Base-by-base conservation (phyloP, 2,113 vertebrate genomes). In the Nematolebias whitei region DNA sequence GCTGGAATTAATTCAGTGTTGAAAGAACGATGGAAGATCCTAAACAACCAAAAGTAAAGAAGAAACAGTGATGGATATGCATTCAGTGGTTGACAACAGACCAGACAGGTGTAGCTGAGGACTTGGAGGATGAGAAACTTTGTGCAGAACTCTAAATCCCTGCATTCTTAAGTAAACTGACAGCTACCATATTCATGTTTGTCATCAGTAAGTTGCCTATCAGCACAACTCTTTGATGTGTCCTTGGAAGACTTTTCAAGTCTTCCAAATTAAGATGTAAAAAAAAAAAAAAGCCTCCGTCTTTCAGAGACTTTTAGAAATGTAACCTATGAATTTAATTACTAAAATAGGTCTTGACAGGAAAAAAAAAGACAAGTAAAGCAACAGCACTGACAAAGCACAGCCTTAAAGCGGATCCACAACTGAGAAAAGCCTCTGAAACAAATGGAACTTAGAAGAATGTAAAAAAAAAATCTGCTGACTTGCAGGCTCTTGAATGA, bases 401-500 rank as follows among this genome's bases (percentile, higher is more conserved):
- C 50, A 51, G 20, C 44, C 9, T 57, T 40, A 51, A 70, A 63
- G 73, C 69, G 58, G 40, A 22, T 81, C 76, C 54, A 66, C 38
- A 24, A 47, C 40, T 59, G 45, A 77, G 57, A 64, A 5, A 24
- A 44, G 59, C 48, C 54, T 76, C 74, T 74, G 38, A 82, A 81
- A 78, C 47, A 8, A 24, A 53, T 10, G 12, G 26, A 53, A 35
- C 6, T 22, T 13, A 23, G 22, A 22, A 14, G 23, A 55, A n/a
- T n/a, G n/a, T n/a, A n/a, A n/a, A 7, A n/a, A 20, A 18, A 54
- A 35, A 29, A 82, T 69, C 76, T 86, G 87, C 87, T 89, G 88
- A 90, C 83, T 88, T 39, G 71, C 79, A 81, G 68, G 56, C 78
- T 77, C 79, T 62, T 62, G 54, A 59, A 74, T 64, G 32, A 19